Percentiles rank a stretch among this genome's conserved stretches.
These are phyloP conservation scores for Aurelia sp. DNA, from an alignment of 30 jellyfish, hydroid and myxozoan genomes.

Conservation along the genomic window DNA sequence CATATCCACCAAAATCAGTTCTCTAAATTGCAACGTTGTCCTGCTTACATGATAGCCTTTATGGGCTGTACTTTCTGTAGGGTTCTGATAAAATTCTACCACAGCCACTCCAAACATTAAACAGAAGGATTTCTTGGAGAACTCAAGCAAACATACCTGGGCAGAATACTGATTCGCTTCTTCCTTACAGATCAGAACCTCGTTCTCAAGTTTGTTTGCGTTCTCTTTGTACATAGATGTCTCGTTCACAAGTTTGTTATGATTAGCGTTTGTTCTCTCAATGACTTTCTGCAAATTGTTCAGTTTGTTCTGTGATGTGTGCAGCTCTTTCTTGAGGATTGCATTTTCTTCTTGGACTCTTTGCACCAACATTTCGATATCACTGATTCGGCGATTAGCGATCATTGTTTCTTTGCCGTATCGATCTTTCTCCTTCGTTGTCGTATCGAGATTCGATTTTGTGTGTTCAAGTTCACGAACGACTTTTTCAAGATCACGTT, in stretches of 20 bases:
- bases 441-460: conserved; percentile 78
- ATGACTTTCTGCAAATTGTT: conserved; percentile 78
- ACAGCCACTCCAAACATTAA: too few species aligned
- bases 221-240: conserved; percentile 68
- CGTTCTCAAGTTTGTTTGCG: conserved; percentile 80
- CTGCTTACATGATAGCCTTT: too few species aligned
- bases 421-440: conserved; percentile 91
- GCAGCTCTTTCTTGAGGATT: conserved; percentile 68
- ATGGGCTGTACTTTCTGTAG: too few species aligned
- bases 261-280: conserved; percentile 78
- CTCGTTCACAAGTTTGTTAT: conserved; percentile 80
- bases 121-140: too few species aligned
- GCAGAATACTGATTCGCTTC: conserved; percentile 70
- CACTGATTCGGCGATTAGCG: conserved; percentile 80
- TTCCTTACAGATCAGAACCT: conserved; percentile 77
- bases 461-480: conserved; percentile 78
- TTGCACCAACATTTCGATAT: conserved; percentile 84
- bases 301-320: conserved; percentile 71
- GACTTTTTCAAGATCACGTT: conserved; percentile 85
- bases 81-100: too few species aligned
- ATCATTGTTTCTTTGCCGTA: conserved; percentile 72
- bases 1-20: too few species aligned
- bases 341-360: conserved; percentile 87
- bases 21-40: too few species aligned
- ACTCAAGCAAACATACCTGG: conserved; percentile 8